A percentile compares a stretch with the other conserved stretches of the same genome.
phyloP scores from a whole-genome alignment of 2,113 vertebrate species.

The Plestiodon gilberti region DNA sequence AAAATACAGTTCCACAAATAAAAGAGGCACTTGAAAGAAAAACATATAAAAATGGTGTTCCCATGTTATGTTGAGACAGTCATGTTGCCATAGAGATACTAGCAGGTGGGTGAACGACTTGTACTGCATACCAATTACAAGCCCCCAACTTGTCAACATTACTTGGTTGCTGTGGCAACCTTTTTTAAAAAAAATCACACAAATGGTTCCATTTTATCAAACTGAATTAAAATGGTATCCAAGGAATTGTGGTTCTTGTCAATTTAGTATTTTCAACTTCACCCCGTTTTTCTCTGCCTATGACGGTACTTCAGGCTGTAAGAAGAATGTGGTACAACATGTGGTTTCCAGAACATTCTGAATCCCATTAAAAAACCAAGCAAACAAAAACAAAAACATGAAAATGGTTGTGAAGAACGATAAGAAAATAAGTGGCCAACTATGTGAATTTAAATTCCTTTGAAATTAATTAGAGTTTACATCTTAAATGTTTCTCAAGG shows the following conservation, averaged over 20 bases:
- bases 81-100: constrained; percentile 74
- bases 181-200: not conserved
- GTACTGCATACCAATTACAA: constrained; percentile 64
- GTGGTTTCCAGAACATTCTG: not conserved
- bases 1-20: not conserved
- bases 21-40: not conserved
- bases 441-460: not conserved
- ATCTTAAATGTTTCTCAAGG: no score
- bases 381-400: not conserved
- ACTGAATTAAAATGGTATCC: constrained; percentile 45
- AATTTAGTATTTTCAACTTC: not conserved
- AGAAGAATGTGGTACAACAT: not conserved
- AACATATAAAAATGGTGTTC: not conserved
- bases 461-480: not conserved
- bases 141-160: constrained; percentile 49
- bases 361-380: not conserved
- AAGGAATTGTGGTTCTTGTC: constrained; percentile 21
- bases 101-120: constrained; percentile 55
- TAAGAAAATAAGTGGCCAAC: not conserved
- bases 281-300: not conserved
- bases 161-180: constrained; percentile 66
- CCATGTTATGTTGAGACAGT: constrained; percentile 52
- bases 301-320: not conserved
- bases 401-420: not conserved
- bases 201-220: constrained; percentile 48